phyloP scores from a whole-genome alignment of 92 coral and sea anemone species.

The Bergia sp. region DNA sequence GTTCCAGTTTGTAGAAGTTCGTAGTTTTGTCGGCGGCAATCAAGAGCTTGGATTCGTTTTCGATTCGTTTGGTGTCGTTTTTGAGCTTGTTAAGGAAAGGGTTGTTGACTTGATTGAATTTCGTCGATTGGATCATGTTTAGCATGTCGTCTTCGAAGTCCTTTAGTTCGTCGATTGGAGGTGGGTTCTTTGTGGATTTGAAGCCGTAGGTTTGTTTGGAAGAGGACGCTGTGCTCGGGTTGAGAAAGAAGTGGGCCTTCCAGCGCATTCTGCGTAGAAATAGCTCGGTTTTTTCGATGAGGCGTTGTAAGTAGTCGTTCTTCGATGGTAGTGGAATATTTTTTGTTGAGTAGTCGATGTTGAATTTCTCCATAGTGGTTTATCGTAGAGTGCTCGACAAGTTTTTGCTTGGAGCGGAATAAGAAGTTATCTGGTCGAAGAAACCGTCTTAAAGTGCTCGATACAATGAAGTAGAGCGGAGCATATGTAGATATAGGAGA shows the following conservation, averaged over 20 bases:
- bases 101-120: background rate
- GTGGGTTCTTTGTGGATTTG: too few species aligned
- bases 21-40: too few species aligned
- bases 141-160: too few species aligned
- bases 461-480: too few species aligned
- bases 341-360: background rate
- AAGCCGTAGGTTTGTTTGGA: too few species aligned
- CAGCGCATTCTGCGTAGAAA: too few species aligned
- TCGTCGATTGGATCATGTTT: too few species aligned
- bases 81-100: too few species aligned
- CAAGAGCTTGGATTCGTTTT: conserved; percentile 39
- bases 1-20: too few species aligned
- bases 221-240: background rate
- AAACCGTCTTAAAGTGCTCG: background rate
- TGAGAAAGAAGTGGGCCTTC: too few species aligned
- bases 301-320: conserved; percentile 10
- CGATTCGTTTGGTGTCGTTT: background rate
- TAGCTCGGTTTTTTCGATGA: conserved; percentile 31
- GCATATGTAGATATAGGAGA: conserved; percentile 13
- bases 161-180: too few species aligned
- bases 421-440: background rate
- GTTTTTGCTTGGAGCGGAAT: conserved; percentile 8
- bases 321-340: background rate
- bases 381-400: conserved; percentile 38
- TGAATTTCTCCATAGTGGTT: conserved; percentile 29